Evolutionary conservation across 1,140 invertebrate species (phyloP).

Genomic region (Anthonomus grandis): DNA sequence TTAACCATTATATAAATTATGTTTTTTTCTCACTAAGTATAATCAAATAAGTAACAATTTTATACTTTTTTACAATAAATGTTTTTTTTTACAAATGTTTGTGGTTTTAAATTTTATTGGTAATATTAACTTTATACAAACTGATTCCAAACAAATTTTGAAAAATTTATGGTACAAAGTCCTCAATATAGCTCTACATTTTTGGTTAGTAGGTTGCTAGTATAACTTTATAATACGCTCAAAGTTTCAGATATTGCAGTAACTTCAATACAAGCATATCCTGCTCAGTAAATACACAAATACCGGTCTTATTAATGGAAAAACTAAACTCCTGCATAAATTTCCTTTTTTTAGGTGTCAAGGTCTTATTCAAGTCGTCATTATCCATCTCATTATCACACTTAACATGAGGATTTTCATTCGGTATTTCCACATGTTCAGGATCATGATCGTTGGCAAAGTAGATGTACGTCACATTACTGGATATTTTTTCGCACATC

Average conservation of each 20-base stretch:
- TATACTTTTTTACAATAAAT: too few relatives aligned
- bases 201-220: too few relatives aligned
- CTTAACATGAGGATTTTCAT: slow-evolving; percentile 13
- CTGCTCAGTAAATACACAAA: slow-evolving; percentile 25
- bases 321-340: slow-evolving; percentile 8
- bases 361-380: neutral
- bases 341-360: neutral
- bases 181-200: too few relatives aligned
- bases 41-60: too few relatives aligned
- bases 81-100: too few relatives aligned
- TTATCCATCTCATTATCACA: slow-evolving; percentile 15
- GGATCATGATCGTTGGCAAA: slow-evolving; percentile 17
- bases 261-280: slow-evolving; percentile 19
- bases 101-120: too few relatives aligned
- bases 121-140: too few relatives aligned
- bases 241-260: slow-evolving; percentile 17
- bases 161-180: too few relatives aligned
- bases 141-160: too few relatives aligned
- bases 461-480: slow-evolving; percentile 18
- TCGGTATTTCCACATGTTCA: slow-evolving; percentile 23
- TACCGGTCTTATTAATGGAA: slow-evolving; percentile 16
- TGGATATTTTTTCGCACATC: slow-evolving; percentile 16
- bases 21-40: too few relatives aligned
- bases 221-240: slow-evolving; percentile 1
- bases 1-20: too few relatives aligned